phyloP scores from a whole-genome alignment of 2,113 vertebrate species.

The Polyodon spathula region DNA sequence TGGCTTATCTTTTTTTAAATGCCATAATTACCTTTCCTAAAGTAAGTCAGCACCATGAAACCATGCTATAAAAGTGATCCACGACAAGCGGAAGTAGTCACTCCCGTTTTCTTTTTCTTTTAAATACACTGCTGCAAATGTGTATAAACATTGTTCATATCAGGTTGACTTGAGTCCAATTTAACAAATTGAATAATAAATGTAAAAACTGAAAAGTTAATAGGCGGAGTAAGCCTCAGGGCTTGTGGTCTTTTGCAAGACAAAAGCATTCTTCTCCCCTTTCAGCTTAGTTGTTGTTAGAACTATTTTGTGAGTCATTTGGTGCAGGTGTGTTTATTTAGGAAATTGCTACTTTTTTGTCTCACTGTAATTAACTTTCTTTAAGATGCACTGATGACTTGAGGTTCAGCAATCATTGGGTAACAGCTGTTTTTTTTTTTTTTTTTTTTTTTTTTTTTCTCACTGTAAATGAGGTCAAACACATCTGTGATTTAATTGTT shows the following conservation, averaged over 20 bases:
- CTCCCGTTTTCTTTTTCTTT: not conserved
- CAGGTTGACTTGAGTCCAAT: conserved; percentile 14
- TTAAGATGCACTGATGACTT: conserved; percentile 2
- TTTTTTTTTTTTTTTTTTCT: not conserved
- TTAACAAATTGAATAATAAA: conserved; percentile 3
- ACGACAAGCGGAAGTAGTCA: too few relatives aligned
- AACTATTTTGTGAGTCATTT: conserved; percentile 24
- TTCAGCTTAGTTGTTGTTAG: conserved; percentile 20
- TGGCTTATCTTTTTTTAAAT: too few relatives aligned
- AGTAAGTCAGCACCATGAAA: too few relatives aligned
- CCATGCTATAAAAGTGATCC: too few relatives aligned
- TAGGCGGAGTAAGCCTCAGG: conserved; percentile 30
- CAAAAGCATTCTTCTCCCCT: conserved; percentile 22
- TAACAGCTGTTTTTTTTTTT: not conserved
- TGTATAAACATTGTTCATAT: conserved; percentile 38
- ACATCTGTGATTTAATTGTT: too few relatives aligned
- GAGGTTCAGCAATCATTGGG: not conserved
- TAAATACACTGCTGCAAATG: not conserved
- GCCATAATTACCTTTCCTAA: too few relatives aligned
- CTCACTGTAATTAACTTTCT: not conserved
- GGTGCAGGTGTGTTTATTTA: conserved; percentile 34
- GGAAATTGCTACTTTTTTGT: conserved; percentile 9
- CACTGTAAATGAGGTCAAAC: too few relatives aligned
- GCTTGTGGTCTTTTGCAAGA: conserved; percentile 33
- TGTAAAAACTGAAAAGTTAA: conserved; percentile 40